These are phyloP conservation scores for Enteromius mattozi DNA, from an alignment of 2,797 vertebrate species.

Conservation along the genomic window DNA sequence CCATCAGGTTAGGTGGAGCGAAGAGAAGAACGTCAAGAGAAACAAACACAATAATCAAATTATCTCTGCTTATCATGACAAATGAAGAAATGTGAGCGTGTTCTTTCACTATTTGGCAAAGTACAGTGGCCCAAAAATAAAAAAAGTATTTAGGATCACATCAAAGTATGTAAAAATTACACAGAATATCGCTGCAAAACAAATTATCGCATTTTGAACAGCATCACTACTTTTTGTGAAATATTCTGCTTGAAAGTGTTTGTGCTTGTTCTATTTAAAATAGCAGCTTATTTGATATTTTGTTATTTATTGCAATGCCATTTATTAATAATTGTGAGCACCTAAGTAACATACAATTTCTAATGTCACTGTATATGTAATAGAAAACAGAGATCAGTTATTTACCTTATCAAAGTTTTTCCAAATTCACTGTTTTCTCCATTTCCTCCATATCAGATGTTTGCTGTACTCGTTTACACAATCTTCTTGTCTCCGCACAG, in stretches of 20 bases:
- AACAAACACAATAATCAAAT: not conserved
- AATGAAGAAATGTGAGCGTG: not conserved
- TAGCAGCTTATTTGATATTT: not conserved
- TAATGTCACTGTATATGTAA: not conserved
- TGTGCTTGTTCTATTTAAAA: not conserved
- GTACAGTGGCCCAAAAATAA: not conserved
- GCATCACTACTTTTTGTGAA: not conserved
- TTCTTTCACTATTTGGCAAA: not conserved
- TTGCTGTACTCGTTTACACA: not conserved
- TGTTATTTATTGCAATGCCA: not conserved
- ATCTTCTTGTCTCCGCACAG: not conserved
- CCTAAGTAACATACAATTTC: not conserved
- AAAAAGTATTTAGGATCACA: not conserved
- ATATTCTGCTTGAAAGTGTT: not conserved
- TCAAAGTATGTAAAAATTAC: not conserved
- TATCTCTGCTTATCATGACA: not conserved
- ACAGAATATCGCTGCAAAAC: not conserved
- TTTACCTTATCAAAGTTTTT: constrained; percentile 48
- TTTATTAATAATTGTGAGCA: not conserved
- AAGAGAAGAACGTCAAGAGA: not conserved
- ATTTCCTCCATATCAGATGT: constrained; percentile 47
- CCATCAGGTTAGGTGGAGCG: constrained; percentile 3
- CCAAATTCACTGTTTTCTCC: constrained; percentile 27
- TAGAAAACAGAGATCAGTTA: not conserved
- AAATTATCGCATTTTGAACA: not conserved